These are phyloP conservation scores for Subacronicta megacephala DNA, from an alignment of 2,888 invertebrate genomes.

Conservation along the genomic window DNA sequence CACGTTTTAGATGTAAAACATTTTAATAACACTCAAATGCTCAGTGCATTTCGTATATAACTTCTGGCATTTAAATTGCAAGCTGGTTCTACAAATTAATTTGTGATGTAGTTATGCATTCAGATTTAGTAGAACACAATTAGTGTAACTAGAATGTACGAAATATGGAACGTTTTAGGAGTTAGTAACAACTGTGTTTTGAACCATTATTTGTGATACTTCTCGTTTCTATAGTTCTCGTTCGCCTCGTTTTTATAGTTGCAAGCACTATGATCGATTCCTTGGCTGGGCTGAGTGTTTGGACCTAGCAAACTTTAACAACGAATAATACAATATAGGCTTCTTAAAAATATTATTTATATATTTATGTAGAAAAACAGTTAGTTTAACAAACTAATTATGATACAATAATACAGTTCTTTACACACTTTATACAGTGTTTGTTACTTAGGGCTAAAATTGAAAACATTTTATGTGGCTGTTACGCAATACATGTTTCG, in stretches of 20 bases:
- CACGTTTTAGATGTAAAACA: background rate
- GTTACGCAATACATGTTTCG: too few relatives aligned
- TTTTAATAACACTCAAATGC: background rate
- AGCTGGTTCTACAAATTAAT: constrained; percentile 32
- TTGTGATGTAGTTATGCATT: constrained; percentile 44
- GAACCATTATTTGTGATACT: constrained; percentile 11
- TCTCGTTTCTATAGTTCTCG: too few relatives aligned
- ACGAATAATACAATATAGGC: too few relatives aligned
- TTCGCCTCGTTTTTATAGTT: too few relatives aligned
- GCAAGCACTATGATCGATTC: too few relatives aligned
- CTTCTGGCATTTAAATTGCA: constrained; percentile 14
- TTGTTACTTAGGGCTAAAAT: background rate
- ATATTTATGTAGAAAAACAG: background rate
- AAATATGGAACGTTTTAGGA: constrained; percentile 43
- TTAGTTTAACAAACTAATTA: background rate
- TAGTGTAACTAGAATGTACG: constrained; percentile 22
- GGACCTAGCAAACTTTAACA: too few relatives aligned
- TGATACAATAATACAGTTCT: background rate
- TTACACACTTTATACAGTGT: background rate
- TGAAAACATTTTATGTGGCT: background rate
- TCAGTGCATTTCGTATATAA: background rate
- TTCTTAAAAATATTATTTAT: background rate
- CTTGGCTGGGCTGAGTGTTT: too few relatives aligned
- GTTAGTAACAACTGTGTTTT: constrained; percentile 25
- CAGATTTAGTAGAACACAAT: constrained; percentile 30